Base-by-base conservation (phyloP, 2,888 invertebrate species). In the Hyposoter didymator region DNA sequence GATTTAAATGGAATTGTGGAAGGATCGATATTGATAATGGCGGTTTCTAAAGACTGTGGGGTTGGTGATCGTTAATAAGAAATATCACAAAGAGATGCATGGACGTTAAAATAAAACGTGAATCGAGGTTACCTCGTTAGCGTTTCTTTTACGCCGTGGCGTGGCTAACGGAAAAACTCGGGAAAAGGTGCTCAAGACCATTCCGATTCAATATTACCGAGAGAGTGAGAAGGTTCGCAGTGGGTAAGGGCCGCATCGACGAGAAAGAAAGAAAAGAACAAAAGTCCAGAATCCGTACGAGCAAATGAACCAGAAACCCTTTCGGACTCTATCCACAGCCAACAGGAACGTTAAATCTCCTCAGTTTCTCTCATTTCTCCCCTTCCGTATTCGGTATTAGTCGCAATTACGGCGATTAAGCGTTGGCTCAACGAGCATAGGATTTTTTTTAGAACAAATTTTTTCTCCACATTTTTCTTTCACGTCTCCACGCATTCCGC, bases 261-360 rank as follows among this genome's bases (percentile, higher is more conserved):
- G 74, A 14, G 62, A 66, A 55, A 70, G 35, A 70, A 19, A 59
- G 43, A 59, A 47, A 64, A 59, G 67, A 19, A 81, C 55, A 64
- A 69, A 78, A 73, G 73, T 14, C 45, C 49, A 39, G 70, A 75
- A 78, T 66, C 73, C 64, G 74, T 73, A 62, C 19, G 66, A 62
- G 86, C 84, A 89, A 90, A 90, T 88, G 88, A 90, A 89, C 86
- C 82, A 82, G 82, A 88, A 88, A 87, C 75, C 85, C 86, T 87
- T 87, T 88, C 43, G 64, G 87, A 86, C 84, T 86, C 87, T 85
- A 72, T 86, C 73, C 82, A 32, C 66, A 66, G 85, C 76, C 79
- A 76, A 83, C 72, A 72, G 64, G 75, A 78, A 64, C 75, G 59
- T 32, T 72, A 78, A 81, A 81, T 59, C 79, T 84, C 64, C 80